Conservation (phyloP, 2,113 vertebrate species). For the Anarrhichthys ocellatus region DNA sequence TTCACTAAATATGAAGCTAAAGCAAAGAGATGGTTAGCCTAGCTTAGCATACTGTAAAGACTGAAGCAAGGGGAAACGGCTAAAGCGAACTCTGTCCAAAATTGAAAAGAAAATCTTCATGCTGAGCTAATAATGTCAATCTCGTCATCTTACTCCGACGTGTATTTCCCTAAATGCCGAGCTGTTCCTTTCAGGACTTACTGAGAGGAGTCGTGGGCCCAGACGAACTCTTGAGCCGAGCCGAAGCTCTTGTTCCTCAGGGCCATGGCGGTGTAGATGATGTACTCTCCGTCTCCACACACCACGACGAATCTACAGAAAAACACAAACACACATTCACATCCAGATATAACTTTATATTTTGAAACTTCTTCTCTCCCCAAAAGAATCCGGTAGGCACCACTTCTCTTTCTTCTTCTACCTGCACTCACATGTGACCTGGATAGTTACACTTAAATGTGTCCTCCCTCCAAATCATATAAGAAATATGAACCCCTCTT, state of each 20-base stretch:
- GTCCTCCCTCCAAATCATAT: not conserved
- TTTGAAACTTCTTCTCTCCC: no score
- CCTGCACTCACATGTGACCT: no score
- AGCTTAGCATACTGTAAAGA: not conserved
- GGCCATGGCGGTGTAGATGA: slow-evolving; percentile 96
- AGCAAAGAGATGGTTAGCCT: not conserved
- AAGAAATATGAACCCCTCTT: not conserved
- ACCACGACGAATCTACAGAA: slow-evolving; percentile 56
- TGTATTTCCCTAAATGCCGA: not conserved
- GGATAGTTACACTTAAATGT: no score
- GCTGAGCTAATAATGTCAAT: not conserved
- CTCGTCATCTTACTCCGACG: not conserved
- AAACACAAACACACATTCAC: not conserved
- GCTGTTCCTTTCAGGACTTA: slow-evolving; percentile 76
- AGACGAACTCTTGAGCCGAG: slow-evolving; percentile 94
- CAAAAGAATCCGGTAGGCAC: no score
- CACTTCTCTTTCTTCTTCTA: no score
- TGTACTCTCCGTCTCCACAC: slow-evolving; percentile 92
- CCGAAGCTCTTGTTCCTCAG: slow-evolving; percentile 97
- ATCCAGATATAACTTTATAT: not conserved
- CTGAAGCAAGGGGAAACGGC: not conserved
- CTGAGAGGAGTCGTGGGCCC: slow-evolving; percentile 97
- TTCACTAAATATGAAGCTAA: not conserved
- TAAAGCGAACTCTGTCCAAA: not conserved
- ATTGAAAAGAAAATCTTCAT: not conserved